Percentiles rank a stretch among this genome's conserved stretches.
These are phyloP conservation scores for Phorcus lineatus DNA, from an alignment of 2,888 invertebrate genomes.

Conservation along the genomic window DNA sequence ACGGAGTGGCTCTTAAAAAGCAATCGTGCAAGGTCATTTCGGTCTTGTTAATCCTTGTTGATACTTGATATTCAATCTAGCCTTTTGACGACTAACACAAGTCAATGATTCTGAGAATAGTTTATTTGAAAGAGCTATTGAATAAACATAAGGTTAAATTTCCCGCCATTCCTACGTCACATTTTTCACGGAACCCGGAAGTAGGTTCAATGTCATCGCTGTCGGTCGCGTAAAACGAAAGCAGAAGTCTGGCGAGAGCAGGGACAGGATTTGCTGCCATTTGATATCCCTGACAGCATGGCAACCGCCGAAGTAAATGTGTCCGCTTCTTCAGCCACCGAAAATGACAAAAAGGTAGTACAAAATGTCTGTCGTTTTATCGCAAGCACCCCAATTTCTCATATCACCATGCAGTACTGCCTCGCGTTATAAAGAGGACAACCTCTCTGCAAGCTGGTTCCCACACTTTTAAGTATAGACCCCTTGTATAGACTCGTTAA, in stretches of 20 bases:
- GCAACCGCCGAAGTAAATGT: not conserved
- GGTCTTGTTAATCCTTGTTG: too few species aligned
- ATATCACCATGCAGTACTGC: too few species aligned
- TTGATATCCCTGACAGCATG: not conserved
- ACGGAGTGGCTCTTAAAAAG: too few species aligned
- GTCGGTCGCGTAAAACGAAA: not conserved
- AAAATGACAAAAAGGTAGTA: constrained; percentile 12
- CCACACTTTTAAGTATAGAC: too few species aligned
- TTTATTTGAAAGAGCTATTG: too few species aligned
- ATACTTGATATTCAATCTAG: too few species aligned
- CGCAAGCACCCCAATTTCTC: not conserved
- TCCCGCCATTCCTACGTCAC: constrained; percentile 7
- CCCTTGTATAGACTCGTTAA: too few species aligned
- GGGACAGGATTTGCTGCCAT: not conserved
- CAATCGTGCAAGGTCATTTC: too few species aligned
- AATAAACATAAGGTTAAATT: not conserved
- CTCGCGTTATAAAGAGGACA: too few species aligned
- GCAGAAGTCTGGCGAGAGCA: not conserved
- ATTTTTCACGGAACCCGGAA: constrained; percentile 7
- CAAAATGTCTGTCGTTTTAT: not conserved
- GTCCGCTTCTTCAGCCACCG: not conserved
- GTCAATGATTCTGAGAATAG: too few species aligned
- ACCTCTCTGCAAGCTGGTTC: too few species aligned
- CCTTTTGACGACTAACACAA: too few species aligned
- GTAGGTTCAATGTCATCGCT: not conserved